Percentiles rank a stretch among this genome's conserved stretches.
Conservation (phyloP, 2,113 vertebrate species). For the Cyphomyrus discorhynchus region DNA sequence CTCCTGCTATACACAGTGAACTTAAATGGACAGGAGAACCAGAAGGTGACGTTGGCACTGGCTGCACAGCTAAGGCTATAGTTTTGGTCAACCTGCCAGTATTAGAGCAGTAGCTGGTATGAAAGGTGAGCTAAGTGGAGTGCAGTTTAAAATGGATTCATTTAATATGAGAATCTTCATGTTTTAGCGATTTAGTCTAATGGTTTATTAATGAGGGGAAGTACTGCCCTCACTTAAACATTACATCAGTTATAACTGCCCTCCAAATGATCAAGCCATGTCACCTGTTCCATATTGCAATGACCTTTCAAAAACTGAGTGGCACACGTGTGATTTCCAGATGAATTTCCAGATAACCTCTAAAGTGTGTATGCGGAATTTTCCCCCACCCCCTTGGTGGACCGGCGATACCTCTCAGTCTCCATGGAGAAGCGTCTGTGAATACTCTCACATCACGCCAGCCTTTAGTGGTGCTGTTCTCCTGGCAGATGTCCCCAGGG, state of each 20-base stretch:
- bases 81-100: neutral
- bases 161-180: neutral
- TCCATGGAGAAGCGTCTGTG: neutral
- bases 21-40: neutral
- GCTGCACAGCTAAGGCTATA: neutral
- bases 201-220: neutral
- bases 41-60: neutral
- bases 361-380: neutral
- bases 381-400: neutral
- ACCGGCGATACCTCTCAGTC: neutral
- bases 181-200: neutral
- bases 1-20: neutral
- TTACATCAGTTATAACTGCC: neutral
- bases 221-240: neutral
- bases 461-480: constrained; percentile 33
- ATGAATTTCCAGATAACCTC: neutral
- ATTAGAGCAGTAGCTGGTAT: neutral
- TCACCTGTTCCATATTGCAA: neutral
- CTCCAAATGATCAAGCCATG: neutral
- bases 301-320: neutral
- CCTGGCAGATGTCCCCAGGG: constrained; percentile 44
- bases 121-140: neutral
- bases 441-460: constrained; percentile 16
- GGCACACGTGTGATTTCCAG: neutral
- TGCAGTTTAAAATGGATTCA: neutral